These are phyloP conservation scores for Adineta ricciae DNA, from an alignment of 2,888 invertebrate species.

Conservation along the genomic window DNA sequence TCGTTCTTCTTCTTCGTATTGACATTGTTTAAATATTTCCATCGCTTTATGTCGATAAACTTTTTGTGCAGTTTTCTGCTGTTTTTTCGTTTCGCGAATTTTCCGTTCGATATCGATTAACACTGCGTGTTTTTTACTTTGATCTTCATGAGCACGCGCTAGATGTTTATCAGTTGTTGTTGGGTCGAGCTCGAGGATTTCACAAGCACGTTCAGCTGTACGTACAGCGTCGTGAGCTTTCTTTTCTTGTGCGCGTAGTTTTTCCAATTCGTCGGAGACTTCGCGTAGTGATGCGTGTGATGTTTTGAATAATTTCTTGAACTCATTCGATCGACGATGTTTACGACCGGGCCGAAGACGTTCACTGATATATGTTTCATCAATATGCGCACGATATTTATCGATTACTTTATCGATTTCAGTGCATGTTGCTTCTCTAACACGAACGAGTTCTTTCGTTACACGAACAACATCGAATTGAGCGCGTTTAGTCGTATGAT, in stretches of 20 bases:
- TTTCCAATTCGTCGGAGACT: not conserved
- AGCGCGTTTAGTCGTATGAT: conserved; percentile 14
- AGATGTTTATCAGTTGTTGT: not conserved
- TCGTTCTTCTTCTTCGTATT: not conserved
- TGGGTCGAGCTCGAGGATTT: not conserved
- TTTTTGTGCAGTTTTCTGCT: not conserved
- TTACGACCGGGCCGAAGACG: not conserved
- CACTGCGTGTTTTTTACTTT: not conserved
- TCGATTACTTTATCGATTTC: not conserved
- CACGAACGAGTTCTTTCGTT: not conserved
- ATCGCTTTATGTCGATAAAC: not conserved
- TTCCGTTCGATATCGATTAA: not conserved
- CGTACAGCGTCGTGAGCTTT: not conserved
- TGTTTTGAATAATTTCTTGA: not conserved
- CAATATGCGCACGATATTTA: not conserved
- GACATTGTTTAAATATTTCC: not conserved
- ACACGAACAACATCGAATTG: not conserved
- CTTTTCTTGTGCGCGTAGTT: not conserved
- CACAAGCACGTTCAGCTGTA: not conserved
- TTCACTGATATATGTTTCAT: not conserved
- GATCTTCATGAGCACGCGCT: not conserved
- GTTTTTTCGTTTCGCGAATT: not conserved
- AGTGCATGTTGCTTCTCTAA: not conserved
- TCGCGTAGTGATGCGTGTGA: not conserved
- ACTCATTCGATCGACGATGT: not conserved